Percentiles rank a stretch among this genome's conserved stretches.
Conservation (phyloP, 2,797 vertebrate genomes). For the Gymnoscopelus microlampas region DNA sequence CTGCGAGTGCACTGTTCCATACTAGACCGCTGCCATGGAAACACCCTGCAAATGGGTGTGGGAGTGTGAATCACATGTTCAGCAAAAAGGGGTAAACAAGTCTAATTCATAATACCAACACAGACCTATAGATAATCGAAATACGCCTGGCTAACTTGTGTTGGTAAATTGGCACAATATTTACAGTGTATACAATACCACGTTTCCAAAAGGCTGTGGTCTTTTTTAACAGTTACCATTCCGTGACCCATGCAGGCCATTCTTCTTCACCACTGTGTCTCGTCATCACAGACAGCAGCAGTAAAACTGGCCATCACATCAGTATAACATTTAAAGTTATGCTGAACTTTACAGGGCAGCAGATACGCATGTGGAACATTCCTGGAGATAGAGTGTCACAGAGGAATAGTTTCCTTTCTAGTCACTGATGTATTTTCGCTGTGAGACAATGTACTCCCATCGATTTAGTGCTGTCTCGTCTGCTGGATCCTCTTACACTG, state of each 20-base stretch:
- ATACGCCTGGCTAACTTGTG: slow-evolving; percentile 17
- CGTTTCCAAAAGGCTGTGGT: background rate
- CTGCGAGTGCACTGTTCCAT: slow-evolving; percentile 67
- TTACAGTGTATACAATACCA: background rate
- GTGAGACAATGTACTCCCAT: slow-evolving; percentile 81
- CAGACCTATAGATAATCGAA: slow-evolving; percentile 4
- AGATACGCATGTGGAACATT: slow-evolving; percentile 79
- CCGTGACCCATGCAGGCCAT: background rate
- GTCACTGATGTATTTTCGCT: slow-evolving; percentile 82
- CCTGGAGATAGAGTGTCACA: slow-evolving; percentile 79
- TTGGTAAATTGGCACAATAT: slow-evolving; percentile 13
- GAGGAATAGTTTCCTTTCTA: slow-evolving; percentile 82
- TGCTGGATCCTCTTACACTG: slow-evolving; percentile 78
- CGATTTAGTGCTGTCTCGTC: slow-evolving; percentile 67
- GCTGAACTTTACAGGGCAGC: slow-evolving; percentile 72
- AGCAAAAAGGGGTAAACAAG: slow-evolving; percentile 79
- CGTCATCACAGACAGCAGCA: slow-evolving; percentile 6
- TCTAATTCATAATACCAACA: slow-evolving; percentile 79
- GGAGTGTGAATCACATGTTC: slow-evolving; percentile 80
- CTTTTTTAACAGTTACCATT: background rate
- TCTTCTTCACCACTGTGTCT: slow-evolving; percentile 2
- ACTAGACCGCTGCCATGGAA: slow-evolving; percentile 78
- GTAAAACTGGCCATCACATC: slow-evolving; percentile 50
- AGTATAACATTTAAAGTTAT: slow-evolving; percentile 63
- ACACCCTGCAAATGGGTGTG: slow-evolving; percentile 77